Conservation (phyloP, 2,113 vertebrate genomes). For the Pundamilia nyererei region DNA sequence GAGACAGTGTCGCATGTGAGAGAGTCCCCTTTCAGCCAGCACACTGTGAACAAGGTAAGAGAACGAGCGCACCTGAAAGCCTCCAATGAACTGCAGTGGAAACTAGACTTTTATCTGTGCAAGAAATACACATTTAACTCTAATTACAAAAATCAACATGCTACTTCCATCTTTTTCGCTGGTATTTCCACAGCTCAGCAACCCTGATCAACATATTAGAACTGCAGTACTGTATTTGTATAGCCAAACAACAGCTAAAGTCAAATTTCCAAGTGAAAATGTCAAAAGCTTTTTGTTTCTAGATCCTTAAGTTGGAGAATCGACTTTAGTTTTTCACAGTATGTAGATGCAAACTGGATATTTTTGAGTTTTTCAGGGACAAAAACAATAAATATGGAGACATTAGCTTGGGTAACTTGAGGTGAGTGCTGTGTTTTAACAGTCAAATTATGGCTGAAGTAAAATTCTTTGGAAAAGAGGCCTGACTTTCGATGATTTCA, state of each 20-base stretch:
- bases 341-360: background rate
- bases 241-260: background rate
- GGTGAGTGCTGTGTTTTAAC: background rate
- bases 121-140: background rate
- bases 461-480: background rate
- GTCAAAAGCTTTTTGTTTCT: background rate
- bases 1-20: conserved; percentile 32
- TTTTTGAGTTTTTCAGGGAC: fast-evolving
- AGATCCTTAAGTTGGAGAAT: background rate
- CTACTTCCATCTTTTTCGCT: background rate
- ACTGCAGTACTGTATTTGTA: fast-evolving
- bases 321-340: background rate
- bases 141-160: background rate
- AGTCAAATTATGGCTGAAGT: background rate
- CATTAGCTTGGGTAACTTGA: background rate
- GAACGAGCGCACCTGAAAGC: fast-evolving
- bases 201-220: background rate
- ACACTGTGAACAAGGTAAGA: conserved; percentile 53
- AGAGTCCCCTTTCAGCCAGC: background rate
- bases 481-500: background rate
- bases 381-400: background rate
- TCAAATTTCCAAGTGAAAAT: background rate
- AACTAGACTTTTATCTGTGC: background rate
- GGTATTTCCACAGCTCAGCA: background rate
- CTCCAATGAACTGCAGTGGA: fast-evolving